Conservation (phyloP, 2,113 vertebrate species). For the Rhombomys opimus region DNA sequence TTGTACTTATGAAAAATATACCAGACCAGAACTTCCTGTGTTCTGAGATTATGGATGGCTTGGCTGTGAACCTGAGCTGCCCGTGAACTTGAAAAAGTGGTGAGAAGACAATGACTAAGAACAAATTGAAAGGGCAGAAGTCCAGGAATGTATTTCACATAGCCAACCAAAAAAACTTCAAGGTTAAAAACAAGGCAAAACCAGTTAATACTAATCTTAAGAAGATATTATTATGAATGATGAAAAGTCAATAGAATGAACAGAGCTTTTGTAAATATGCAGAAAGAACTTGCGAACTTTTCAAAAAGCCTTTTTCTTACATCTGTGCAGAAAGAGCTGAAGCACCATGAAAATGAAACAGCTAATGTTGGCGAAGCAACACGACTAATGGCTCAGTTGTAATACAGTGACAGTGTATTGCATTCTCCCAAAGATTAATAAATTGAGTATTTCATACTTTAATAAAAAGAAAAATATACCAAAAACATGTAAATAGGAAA, state of each 20-base stretch:
- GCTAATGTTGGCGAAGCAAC: constrained; percentile 86
- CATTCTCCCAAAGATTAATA: constrained; percentile 54
- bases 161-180: constrained; percentile 88
- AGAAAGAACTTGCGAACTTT: too few relatives aligned
- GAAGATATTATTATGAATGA: constrained; percentile 79
- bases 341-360: constrained; percentile 73
- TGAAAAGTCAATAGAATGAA: too few relatives aligned
- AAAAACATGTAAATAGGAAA: constrained; percentile 85
- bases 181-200: constrained; percentile 92
- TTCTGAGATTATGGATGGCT: too few relatives aligned
- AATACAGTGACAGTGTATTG: neutral
- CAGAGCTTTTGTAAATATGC: too few relatives aligned
- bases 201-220: constrained; percentile 87
- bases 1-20: constrained; percentile 84
- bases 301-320: too few relatives aligned
- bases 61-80: too few relatives aligned
- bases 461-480: too few relatives aligned
- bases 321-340: neutral
- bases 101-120: constrained; percentile 91
- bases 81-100: too few relatives aligned
- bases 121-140: constrained; percentile 90
- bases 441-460: constrained; percentile 80
- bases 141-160: constrained; percentile 92
- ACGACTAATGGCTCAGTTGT: constrained; percentile 86
- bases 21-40: neutral